phyloP scores from a whole-genome alignment of 2,113 vertebrate genomes.

The Microcebus lehilahytsara region DNA sequence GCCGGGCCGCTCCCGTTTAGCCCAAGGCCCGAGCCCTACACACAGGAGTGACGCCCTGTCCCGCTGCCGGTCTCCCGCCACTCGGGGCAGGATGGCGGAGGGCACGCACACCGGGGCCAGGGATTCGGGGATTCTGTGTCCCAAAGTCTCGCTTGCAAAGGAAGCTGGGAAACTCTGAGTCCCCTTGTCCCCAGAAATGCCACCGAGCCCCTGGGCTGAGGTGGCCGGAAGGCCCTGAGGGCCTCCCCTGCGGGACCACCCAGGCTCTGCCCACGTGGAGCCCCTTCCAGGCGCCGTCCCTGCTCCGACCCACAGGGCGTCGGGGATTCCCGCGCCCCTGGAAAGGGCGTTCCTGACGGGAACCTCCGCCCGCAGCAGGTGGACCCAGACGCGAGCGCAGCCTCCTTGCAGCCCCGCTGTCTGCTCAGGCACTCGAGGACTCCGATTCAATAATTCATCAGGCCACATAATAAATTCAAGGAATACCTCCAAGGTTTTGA shows the following conservation, averaged over 20 bases:
- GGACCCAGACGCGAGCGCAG: background rate
- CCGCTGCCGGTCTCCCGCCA: background rate
- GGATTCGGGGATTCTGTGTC: background rate
- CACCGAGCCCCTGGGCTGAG: background rate
- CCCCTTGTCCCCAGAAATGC: background rate
- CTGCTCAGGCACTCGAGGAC: conserved; percentile 42
- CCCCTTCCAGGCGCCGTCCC: background rate
- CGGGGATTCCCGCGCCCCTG: fast-evolving
- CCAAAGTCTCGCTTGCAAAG: background rate
- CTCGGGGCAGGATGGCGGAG: fast-evolving
- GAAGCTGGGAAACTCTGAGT: background rate
- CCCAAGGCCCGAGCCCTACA: background rate
- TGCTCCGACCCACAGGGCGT: too few species aligned
- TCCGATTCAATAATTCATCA: conserved; percentile 56
- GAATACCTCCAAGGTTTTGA: background rate
- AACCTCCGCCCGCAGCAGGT: background rate
- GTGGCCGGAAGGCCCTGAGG: background rate
- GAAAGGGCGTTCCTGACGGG: background rate
- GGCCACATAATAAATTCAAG: conserved; percentile 60
- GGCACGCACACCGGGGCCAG: background rate
- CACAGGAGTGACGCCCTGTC: background rate
- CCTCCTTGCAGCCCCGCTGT: background rate
- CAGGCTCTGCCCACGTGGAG: background rate
- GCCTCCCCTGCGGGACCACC: too few species aligned
- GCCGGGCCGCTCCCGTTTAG: background rate